Base-by-base conservation (phyloP, 1,140 invertebrate genomes). In the Drusus annulatus region DNA sequence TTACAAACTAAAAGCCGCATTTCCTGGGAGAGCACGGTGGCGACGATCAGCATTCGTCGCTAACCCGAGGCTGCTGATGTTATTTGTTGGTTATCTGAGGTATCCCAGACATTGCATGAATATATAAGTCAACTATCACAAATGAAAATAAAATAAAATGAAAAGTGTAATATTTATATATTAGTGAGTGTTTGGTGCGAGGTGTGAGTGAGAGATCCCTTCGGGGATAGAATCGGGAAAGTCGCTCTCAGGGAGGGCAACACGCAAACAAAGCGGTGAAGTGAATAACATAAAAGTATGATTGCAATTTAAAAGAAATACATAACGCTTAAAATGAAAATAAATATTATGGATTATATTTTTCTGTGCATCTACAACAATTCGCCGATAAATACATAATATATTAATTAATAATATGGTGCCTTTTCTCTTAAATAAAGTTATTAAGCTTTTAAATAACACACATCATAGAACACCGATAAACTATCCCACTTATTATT, bases 161-260 rank as follows among this genome's bases (percentile, higher is more conserved):
- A 77, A 77, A 63, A 77, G 75, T 77, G 75, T 65, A 51, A 76
- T 77, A 63, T 65, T 56, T 74, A 65, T 79, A 73, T 81, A 81
- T 73, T 75, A 81, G 80, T 81, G 80, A 58, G 81, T 80, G 78
- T 82, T 19, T 58, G 73, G 81, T 82, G 81, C 81, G 52, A 28
- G 69, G 81, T 82, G 81, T 82, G 78, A 82, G 81, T 82, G 81
- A 80, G 65, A 80, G 76, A 79, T 80, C 81, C 81, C 81, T 60
- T 71, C 69, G 56, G 65, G 23, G 36, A 78, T 65, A 80, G 54
- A 82, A 71, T 82, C 81, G 81, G 81, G 81, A 80, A 82, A 82
- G 81, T 82, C 81, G 81, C 81, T 80, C 60, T 82, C 74, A 65
- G 81, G 81, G 81, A 80, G 81, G 81, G 78, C 25, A 28, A 52